phyloP scores from a whole-genome alignment of 2,113 vertebrate species.

The Procavia capensis region DNA sequence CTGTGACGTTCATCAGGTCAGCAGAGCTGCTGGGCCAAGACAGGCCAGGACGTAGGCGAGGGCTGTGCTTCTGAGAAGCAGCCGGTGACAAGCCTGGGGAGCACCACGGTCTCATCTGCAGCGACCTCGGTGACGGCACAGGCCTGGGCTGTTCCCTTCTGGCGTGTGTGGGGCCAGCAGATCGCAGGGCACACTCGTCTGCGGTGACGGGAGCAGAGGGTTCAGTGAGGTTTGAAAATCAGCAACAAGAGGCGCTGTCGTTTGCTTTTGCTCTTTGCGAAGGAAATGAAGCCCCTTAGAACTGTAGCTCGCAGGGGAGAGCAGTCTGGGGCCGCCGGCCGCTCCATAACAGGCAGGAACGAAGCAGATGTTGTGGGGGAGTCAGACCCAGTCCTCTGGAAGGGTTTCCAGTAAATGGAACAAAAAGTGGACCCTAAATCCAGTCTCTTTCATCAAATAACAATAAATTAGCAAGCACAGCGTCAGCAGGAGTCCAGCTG shows the following conservation, averaged over 20 bases:
- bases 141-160: too few species aligned
- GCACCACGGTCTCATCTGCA: too few species aligned
- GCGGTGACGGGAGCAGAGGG: too few species aligned
- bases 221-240: neutral
- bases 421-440: neutral
- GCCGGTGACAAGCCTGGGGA: too few species aligned
- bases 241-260: neutral
- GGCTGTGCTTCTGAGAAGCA: too few species aligned
- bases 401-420: neutral
- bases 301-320: neutral
- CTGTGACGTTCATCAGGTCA: too few species aligned
- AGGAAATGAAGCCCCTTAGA: neutral
- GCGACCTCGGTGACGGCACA: too few species aligned
- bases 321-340: too few species aligned
- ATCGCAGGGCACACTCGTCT: too few species aligned
- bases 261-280: neutral
- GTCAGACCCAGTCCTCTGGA: neutral
- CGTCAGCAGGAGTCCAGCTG: slow-evolving; percentile 5
- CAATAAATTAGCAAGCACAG: neutral
- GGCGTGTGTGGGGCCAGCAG: too few species aligned
- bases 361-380: neutral
- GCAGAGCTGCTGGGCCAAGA: too few species aligned
- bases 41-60: too few species aligned
- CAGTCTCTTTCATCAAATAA: neutral
- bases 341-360: neutral